These are phyloP conservation scores for Acipenser oxyrinchus DNA, from an alignment of 2,797 vertebrate species.

Conservation along the genomic window DNA sequence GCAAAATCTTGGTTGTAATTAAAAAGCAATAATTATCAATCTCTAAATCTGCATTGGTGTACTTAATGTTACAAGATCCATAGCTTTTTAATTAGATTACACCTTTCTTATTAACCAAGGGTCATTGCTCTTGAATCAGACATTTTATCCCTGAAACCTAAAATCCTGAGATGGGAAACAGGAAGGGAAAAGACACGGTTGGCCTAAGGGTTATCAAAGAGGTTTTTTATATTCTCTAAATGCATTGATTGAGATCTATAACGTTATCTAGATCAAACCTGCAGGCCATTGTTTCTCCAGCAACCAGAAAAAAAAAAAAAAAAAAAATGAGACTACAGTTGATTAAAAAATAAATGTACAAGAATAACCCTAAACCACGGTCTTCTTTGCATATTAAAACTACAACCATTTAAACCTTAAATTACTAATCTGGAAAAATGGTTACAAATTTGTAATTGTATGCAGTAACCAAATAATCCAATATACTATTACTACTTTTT, in stretches of 20 bases:
- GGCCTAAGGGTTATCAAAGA: conserved; percentile 25
- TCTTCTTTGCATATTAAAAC: conserved; percentile 18
- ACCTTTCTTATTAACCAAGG: conserved; percentile 21
- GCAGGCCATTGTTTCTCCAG: conserved; percentile 16
- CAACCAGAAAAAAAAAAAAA: not conserved
- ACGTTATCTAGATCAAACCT: conserved; percentile 15
- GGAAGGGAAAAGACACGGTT: conserved; percentile 11
- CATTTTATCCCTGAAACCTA: conserved; percentile 7
- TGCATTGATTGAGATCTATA: conserved; percentile 23
- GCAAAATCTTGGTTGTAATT: too few relatives aligned
- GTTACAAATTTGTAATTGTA: too few relatives aligned
- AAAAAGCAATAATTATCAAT: too few relatives aligned
- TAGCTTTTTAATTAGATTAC: conserved; percentile 28
- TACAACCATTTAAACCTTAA: conserved; percentile 23
- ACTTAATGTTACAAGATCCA: conserved; percentile 2
- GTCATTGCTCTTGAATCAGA: conserved; percentile 24
- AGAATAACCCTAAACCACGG: conserved; percentile 17
- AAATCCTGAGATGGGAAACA: not conserved
- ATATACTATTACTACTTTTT: too few relatives aligned
- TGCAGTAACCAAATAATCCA: too few relatives aligned
- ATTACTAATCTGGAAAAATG: too few relatives aligned
- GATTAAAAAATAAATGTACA: conserved; percentile 13
- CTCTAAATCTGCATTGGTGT: too few relatives aligned
- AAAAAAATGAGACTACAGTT: conserved; percentile 10
- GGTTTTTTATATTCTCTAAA: conserved; percentile 16